These are phyloP conservation scores for Zosterops lateralis DNA, from an alignment of 2,113 vertebrate species.

Conservation along the genomic window DNA sequence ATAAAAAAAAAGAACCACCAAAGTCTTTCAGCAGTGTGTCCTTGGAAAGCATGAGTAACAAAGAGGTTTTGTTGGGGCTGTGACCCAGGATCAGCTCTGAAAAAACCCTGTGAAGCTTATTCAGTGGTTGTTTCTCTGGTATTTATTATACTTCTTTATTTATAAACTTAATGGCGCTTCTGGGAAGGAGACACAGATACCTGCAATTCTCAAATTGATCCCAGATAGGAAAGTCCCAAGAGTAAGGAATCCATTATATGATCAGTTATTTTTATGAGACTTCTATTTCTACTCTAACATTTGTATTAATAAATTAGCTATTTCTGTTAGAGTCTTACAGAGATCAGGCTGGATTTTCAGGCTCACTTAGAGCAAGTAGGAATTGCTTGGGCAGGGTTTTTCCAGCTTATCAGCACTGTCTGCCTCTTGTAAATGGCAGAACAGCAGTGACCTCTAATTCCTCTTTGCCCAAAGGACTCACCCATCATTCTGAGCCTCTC, in stretches of 20 bases:
- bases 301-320: neutral
- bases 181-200: neutral
- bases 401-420: neutral
- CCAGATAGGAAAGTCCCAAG: neutral
- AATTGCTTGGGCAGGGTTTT: neutral
- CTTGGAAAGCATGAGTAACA: neutral
- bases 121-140: neutral
- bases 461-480: neutral
- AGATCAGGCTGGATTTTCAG: neutral
- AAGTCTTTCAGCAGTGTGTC: neutral
- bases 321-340: neutral
- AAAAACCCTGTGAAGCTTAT: neutral
- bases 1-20: neutral
- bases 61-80: neutral
- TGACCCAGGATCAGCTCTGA: neutral
- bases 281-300: neutral
- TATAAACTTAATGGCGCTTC: neutral
- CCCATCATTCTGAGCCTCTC: neutral
- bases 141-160: neutral
- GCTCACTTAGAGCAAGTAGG: neutral
- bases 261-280: neutral
- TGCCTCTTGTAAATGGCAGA: neutral
- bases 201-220: neutral
- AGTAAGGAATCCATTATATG: neutral
- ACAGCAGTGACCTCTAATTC: neutral